Conservation (phyloP, 2,113 vertebrate genomes). For the Melanerpes aurifrons region DNA sequence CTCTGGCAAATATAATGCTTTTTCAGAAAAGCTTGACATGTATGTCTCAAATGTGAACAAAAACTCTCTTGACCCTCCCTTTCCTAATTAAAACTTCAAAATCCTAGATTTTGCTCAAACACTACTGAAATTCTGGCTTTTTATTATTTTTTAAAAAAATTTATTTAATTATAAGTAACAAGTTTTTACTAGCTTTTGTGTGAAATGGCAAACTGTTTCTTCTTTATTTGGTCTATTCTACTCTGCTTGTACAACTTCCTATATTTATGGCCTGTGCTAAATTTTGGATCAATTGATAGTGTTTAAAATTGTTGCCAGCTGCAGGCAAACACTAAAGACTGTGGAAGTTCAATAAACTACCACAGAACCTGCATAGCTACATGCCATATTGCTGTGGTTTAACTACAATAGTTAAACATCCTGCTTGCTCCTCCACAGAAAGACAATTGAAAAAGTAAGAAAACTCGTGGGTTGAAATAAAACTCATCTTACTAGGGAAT, state of each 20-base stretch:
- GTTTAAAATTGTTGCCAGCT: not conserved
- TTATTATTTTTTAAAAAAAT: no score
- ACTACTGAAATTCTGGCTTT: not conserved
- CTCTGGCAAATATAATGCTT: not conserved
- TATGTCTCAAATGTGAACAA: not conserved
- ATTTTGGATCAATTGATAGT: not conserved
- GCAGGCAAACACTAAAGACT: not conserved
- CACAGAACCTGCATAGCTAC: not conserved
- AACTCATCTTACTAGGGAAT: not conserved
- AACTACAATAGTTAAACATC: not conserved
- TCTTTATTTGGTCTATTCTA: not conserved
- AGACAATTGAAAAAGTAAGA: not conserved
- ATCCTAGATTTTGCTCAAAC: not conserved
- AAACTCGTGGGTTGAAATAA: not conserved
- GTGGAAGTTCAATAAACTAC: not conserved
- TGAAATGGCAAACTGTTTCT: not conserved
- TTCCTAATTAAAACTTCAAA: not conserved
- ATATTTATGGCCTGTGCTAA: not conserved
- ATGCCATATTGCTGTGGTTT: not conserved
- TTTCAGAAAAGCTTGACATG: constrained; percentile 1
- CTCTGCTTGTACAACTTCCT: not conserved
- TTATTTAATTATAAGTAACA: not conserved
- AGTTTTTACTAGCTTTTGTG: not conserved
- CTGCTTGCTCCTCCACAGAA: not conserved
- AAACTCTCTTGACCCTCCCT: not conserved